Conservation (phyloP, 1,140 invertebrate species). For the Chrysoperla carnea region DNA sequence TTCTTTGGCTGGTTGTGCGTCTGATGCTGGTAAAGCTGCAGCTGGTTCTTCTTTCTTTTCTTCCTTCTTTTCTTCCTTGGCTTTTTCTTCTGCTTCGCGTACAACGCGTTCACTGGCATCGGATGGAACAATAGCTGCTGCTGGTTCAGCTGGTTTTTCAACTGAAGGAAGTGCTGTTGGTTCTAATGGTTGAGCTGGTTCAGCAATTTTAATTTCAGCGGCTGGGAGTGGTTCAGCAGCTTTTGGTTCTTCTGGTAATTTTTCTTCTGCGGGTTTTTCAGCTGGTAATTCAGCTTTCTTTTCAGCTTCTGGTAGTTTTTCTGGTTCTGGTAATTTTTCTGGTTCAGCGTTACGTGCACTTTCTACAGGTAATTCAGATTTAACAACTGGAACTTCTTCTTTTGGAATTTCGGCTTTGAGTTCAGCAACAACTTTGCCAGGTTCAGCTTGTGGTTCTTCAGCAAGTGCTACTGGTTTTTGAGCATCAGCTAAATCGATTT, state of each 20-base stretch:
- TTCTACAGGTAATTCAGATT: too few species aligned
- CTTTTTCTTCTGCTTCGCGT: conserved; percentile 4
- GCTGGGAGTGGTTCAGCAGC: conserved; percentile 5
- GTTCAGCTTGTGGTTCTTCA: not conserved
- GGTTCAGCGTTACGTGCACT: not conserved
- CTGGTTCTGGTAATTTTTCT: conserved; percentile 2
- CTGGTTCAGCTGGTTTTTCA: conserved; percentile 1
- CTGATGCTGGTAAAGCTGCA: not conserved
- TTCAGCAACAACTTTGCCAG: not conserved
- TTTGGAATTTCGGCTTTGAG: conserved; percentile 4
- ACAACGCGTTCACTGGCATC: conserved; percentile 5
- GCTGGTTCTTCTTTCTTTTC: conserved; percentile 2
- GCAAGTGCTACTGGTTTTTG: not conserved
- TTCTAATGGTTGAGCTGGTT: too few species aligned
- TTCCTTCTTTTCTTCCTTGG: conserved; percentile 1
- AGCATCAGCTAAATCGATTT: too few species aligned
- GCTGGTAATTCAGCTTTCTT: conserved; percentile 4
- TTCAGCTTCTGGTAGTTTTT: not conserved
- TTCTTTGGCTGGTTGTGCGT: conserved; percentile 1
- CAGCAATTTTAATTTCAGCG: not conserved
- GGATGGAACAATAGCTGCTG: conserved; percentile 1
- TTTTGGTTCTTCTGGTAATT: conserved; percentile 7
- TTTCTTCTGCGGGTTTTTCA: not conserved
- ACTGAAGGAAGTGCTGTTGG: not conserved
- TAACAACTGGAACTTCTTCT: conserved; percentile 1